Base-by-base conservation (phyloP, 30 jellyfish, hydroid and myxozoan species). In the Aurelia aurita region DNA sequence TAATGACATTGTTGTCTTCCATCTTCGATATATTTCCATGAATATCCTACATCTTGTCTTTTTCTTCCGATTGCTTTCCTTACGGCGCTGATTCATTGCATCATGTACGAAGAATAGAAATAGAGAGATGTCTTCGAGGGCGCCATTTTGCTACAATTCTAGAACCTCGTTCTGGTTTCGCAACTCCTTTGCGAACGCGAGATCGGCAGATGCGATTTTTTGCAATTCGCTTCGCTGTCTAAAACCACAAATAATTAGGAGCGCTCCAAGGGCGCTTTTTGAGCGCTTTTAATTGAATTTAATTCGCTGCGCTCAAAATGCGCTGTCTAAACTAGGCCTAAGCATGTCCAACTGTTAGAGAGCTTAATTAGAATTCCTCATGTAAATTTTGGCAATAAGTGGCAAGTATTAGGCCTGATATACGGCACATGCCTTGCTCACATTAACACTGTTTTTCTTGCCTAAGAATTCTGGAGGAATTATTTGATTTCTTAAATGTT, bases 121-220 rank as follows among this genome's bases (percentile, higher is more conserved):
- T 19, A 69, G 20, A 69, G 81, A 8, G 81, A 39, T 26, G 3
- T 69, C 81, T 18, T 69, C 22, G 81, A 69, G 81, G 81, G 81
- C 39, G 64, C 81, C 81, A 69, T 69, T 69, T 47, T 47, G 59
- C 16, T 47, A 47, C 59, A 47, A 47, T 47, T 47, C 59, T 47
- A 47, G 16, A 47, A 47, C 59, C 59, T 47, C 59, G 59, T 47
- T 47, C 59, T 47, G 59, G 59, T 47, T 47, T 47, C 16, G 59
- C 59, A 47, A 47, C 59, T n/a, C n/a, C n/a, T n/a, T n/a, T n/a
- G n/a, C n/a, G n/a, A n/a, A n/a, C n/a, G n/a, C n/a, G n/a, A n/a
- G n/a, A n/a, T n/a, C n/a, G n/a, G 16, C 59, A 47, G 59, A 16
- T 47, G 59, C 59, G 59, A 47, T 47, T 47, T 10, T 47, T 47